Evolutionary conservation across 2,797 vertebrate genomes (phyloP).

Genomic region (Erpetoichthys calabaricus): DNA sequence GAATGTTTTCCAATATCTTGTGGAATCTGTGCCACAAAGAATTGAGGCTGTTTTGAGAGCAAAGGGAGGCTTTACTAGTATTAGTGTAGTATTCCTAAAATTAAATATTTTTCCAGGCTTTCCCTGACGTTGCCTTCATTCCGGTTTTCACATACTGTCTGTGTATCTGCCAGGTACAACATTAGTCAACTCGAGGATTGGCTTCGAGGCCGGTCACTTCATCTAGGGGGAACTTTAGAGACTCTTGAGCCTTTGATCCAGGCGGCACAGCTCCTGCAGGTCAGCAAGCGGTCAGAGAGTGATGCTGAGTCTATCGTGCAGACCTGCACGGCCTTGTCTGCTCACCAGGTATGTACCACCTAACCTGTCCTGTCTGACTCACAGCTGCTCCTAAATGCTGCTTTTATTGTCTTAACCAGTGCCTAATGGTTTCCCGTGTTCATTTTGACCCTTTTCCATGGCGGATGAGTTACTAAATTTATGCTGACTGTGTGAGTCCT

Average conservation of each 20-base stretch:
- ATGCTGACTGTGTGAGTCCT: too few species aligned
- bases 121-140: neutral
- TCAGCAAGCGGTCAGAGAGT: constrained; percentile 48
- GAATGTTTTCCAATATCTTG: too few species aligned
- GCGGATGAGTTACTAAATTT: neutral
- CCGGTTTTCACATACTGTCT: neutral
- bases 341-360: constrained; percentile 15
- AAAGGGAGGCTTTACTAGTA: too few species aligned
- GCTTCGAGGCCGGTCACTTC: constrained; percentile 46
- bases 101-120: neutral
- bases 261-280: constrained; percentile 60
- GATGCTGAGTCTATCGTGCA: constrained; percentile 48
- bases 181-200: constrained; percentile 62
- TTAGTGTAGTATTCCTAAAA: too few species aligned
- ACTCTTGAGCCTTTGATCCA: constrained; percentile 59
- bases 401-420: neutral
- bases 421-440: neutral
- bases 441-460: neutral
- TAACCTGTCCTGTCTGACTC: neutral
- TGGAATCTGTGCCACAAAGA: too few species aligned
- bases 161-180: constrained; percentile 39
- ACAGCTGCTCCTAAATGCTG: neutral
- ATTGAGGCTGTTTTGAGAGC: too few species aligned
- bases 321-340: constrained; percentile 49
- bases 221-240: constrained; percentile 39